A percentile compares a stretch with the other conserved stretches of the same genome.
These are phyloP conservation scores for Junonia oenone DNA, from an alignment of 2,888 invertebrate species.

Conservation along the genomic window DNA sequence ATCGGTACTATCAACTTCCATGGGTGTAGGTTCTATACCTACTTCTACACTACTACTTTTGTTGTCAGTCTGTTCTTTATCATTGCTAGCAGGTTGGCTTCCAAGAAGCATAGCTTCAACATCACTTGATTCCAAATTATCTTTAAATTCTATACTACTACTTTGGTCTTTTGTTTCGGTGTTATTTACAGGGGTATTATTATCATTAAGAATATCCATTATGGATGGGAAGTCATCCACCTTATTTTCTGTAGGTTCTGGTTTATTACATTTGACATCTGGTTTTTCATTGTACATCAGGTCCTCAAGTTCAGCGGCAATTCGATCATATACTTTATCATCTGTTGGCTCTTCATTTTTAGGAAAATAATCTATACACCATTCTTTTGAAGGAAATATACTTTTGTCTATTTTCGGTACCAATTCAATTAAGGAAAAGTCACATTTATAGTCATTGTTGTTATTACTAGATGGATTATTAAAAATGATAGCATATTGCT, in stretches of 20 bases:
- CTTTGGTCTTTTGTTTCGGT: conserved; percentile 51
- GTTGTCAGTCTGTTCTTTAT: conserved; percentile 35
- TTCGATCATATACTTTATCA: conserved; percentile 73
- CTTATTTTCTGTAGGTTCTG: conserved; percentile 41
- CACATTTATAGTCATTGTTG: conserved; percentile 43
- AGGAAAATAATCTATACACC: conserved; percentile 70
- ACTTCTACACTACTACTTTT: no score
- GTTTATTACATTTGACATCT: conserved; percentile 33
- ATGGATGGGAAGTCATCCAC: conserved; percentile 68
- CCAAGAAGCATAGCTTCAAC: conserved; percentile 72
- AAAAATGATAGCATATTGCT: conserved; percentile 64
- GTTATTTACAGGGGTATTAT: conserved; percentile 33
- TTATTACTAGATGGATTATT: conserved; percentile 44
- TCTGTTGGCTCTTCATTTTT: conserved; percentile 61
- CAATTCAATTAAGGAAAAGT: conserved; percentile 51
- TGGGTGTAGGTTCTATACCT: conserved; percentile 26
- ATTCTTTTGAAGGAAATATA: conserved; percentile 63
- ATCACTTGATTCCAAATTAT: conserved; percentile 62
- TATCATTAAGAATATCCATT: conserved; percentile 68
- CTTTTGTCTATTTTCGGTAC: conserved; percentile 51
- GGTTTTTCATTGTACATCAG: conserved; percentile 68
- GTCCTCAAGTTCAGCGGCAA: conserved; percentile 73
- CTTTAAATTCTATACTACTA: conserved; percentile 45
- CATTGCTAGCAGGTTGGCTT: conserved; percentile 22
- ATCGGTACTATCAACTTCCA: conserved; percentile 40